Base-by-base conservation (phyloP, 2,888 invertebrate species). In the Syritta pipiens region DNA sequence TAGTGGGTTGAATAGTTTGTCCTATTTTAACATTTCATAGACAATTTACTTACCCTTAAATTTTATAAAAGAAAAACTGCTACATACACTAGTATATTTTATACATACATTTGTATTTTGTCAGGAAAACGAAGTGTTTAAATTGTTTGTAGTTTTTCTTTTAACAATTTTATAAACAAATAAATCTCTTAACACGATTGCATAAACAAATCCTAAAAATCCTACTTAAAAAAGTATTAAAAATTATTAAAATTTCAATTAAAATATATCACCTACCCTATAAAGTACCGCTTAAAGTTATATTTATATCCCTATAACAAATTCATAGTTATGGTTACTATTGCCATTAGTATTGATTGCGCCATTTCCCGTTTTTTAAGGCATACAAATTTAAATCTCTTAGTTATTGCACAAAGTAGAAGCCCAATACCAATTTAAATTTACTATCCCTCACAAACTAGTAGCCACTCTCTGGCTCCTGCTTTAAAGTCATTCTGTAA, bases 391-490 rank as follows among this genome's bases (percentile, higher is more conserved):
- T 32, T n/a, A 71, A 77, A 65, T 65, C 37, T 71, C 51, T 63
- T 48, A 60, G 44, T 59, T 79, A 79, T 79, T 79, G 79, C 79
- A 79, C 79, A 20, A 72, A 72, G 60, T 57, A 79, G 72, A 67
- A 68, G 62, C 72, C 67, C 79, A 68, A 49, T 74, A 79, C 74
- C 72, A 74, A 71, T 28, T 20, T 28, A 67, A 72, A 60, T 67
- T 65, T 28, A 24, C 22, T 46, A 2, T 44, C 32, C 49, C 9
- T 17, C 30, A 49, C n/a, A 22, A 19, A 20, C 82, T 82, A 89
- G 83, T 88, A 89, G 63, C 88, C 88, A 71, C 86, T 86, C 84
- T 89, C 89, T 30, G 89, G 89, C 82, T 89, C 89, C 82, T 89
- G 88, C 83, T 89, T 89, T 30, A 89, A 82, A 51, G 87, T 85